Evolutionary conservation across 2,888 invertebrate species (phyloP), one percentile per base, ranked within the genome.

Genomic region (Mylabris sibirica): DNA sequence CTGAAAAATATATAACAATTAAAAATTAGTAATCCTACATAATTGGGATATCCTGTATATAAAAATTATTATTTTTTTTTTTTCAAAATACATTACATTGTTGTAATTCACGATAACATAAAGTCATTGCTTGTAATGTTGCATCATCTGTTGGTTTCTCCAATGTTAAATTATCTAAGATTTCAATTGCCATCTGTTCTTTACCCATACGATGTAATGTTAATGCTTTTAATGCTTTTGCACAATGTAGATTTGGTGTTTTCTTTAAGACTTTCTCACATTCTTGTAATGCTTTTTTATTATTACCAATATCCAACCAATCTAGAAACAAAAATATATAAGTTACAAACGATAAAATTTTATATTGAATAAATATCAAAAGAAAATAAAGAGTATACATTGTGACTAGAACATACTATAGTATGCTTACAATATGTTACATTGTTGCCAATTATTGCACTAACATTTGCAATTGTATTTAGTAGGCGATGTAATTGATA

Each of bases 241-340:
- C 98, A 85, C 97, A 95, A 76, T 92, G 92, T 74, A 97, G 89
- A 74, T 90, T 89, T 72, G 97, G 95, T 80, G 95, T 95, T 85
- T 99, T 99, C 83, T 94, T 97, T 66, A 99, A 87, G 64, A 99
- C 93, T 85, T 97, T 97, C 75, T 99, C 98, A 14, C 96, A 96
- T 86, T 99, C 98, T 85, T 98, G 97, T 59, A 99, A 87, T 0
- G 98, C 98, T 84, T 97, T 98, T 82, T 98, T 98, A 86, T 97
- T 96, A 85, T 97, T 97, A 14, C 97, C 97, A 87, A 91, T 92
- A 85, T 99, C 99, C 80, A 99, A 87, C 89, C 95, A 96, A 86
- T 98, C 98, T 97, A 86, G 62, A 87, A 85, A 63, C 74, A 74
- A 67, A 35, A 35, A 12, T 11, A 35, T n/a, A 35, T 35, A 9